These are phyloP conservation scores for Tineola bisselliella DNA, from an alignment of 2,888 invertebrate species.

Conservation along the genomic window DNA sequence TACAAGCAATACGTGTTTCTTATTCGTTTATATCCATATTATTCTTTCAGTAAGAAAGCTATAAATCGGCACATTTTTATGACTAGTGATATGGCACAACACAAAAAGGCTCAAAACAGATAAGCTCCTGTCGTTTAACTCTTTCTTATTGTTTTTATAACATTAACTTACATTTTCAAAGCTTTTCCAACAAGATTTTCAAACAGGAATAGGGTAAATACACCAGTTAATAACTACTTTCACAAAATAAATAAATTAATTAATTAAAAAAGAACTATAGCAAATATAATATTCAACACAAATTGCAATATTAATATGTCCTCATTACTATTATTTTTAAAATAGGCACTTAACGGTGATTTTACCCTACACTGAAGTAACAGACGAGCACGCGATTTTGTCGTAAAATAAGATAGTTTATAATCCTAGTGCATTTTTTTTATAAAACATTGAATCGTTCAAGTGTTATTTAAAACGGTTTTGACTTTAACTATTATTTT, in stretches of 20 bases:
- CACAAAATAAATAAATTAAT: too few species aligned
- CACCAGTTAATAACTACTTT: too few species aligned
- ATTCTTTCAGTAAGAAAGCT: constrained; percentile 1
- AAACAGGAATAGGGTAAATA: background rate
- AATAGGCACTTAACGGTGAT: too few species aligned
- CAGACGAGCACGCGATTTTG: constrained; percentile 3
- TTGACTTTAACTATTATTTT: too few species aligned
- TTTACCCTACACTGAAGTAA: background rate
- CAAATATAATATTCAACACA: too few species aligned
- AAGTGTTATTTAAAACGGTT: too few species aligned
- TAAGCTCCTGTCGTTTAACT: constrained; percentile 12
- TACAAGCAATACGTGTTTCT: too few species aligned
- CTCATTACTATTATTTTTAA: background rate
- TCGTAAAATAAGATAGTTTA: constrained; percentile 10
- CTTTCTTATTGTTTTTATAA: background rate
- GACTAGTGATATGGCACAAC: constrained; percentile 14
- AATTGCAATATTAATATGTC: too few species aligned
- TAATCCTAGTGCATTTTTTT: background rate
- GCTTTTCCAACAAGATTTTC: background rate
- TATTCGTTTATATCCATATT: constrained; percentile 4
- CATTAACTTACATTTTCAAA: background rate
- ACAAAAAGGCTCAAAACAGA: constrained; percentile 15
- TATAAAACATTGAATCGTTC: background rate
- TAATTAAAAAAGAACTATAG: too few species aligned
- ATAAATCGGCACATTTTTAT: constrained; percentile 17